These are phyloP conservation scores for Sarcophaga subvicina DNA, from an alignment of 2,888 invertebrate species.

Conservation along the genomic window DNA sequence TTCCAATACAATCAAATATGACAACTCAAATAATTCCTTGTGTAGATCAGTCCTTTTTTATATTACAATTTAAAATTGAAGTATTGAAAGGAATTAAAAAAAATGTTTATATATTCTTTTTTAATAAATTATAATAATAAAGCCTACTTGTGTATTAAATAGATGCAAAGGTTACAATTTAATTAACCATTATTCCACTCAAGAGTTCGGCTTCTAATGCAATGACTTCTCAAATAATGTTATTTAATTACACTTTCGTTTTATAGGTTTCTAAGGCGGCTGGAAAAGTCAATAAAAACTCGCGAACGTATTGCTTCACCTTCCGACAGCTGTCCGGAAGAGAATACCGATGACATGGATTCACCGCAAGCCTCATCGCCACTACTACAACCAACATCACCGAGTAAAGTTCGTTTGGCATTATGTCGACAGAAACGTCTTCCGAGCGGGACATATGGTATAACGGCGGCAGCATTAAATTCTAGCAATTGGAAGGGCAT, in stretches of 20 bases:
- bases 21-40: too few species aligned
- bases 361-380: slow-evolving; percentile 87
- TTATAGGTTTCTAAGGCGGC: slow-evolving; percentile 86
- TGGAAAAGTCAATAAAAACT: slow-evolving; percentile 88
- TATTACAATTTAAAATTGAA: too few species aligned
- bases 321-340: slow-evolving; percentile 83
- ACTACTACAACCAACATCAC: slow-evolving; percentile 78
- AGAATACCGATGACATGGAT: slow-evolving; percentile 84
- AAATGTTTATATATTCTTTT: too few species aligned
- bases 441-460: slow-evolving; percentile 72
- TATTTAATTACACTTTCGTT: background rate
- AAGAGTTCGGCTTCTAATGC: too few species aligned
- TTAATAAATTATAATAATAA: too few species aligned
- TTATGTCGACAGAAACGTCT: slow-evolving; percentile 76
- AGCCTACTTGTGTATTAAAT: too few species aligned
- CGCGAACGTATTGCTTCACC: slow-evolving; percentile 83
- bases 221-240: background rate
- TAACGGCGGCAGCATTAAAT: slow-evolving; percentile 72
- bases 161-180: too few species aligned
- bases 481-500: slow-evolving; percentile 74
- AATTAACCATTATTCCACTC: too few species aligned
- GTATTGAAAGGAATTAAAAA: too few species aligned
- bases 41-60: too few species aligned
- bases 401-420: slow-evolving; percentile 73
- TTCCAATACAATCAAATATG: too few species aligned